These are phyloP conservation scores for Drosophila nigricruria DNA, from an alignment of 2,888 invertebrate species.

Conservation along the genomic window DNA sequence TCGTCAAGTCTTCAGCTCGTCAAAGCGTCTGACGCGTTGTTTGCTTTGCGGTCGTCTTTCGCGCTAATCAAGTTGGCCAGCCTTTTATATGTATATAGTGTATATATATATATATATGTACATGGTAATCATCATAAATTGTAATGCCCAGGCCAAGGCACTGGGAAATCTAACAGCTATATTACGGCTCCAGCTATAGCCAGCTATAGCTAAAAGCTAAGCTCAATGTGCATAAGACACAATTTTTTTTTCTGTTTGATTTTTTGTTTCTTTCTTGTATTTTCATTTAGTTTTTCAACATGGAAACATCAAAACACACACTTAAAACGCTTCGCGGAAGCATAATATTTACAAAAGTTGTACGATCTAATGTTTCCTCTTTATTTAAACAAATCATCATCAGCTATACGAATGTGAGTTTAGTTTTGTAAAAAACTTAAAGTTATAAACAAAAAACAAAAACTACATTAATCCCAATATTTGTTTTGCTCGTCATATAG, in stretches of 20 bases:
- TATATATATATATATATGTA: neutral
- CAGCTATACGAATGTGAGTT: constrained; percentile 14
- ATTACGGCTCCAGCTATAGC: constrained; percentile 28
- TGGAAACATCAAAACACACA: constrained; percentile 35
- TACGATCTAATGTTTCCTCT: constrained; percentile 37
- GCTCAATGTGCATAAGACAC: constrained; percentile 18
- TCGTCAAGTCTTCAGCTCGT: constrained; percentile 34
- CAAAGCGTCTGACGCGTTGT: constrained; percentile 23
- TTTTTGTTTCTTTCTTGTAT: constrained; percentile 8
- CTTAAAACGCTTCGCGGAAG: constrained; percentile 46
- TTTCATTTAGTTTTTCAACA: constrained; percentile 39
- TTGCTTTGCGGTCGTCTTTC: constrained; percentile 44
- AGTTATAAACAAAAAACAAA: neutral
- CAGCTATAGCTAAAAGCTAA: constrained; percentile 25
- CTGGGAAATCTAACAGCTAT: constrained; percentile 51
- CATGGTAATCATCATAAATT: constrained; percentile 75
- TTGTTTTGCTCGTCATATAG: constrained; percentile 2
- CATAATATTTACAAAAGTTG: constrained; percentile 23
- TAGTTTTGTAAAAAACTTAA: constrained; percentile 1
- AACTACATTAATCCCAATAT: constrained; percentile 15
- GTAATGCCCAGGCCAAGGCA: constrained; percentile 59
- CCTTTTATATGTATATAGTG: constrained; percentile 6
- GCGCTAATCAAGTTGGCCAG: constrained; percentile 65
- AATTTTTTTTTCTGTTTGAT: constrained; percentile 10
- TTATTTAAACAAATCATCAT: constrained; percentile 35